Base-by-base conservation (phyloP, 92 coral and sea anemone genomes). In the Epizoanthus stellaris region DNA sequence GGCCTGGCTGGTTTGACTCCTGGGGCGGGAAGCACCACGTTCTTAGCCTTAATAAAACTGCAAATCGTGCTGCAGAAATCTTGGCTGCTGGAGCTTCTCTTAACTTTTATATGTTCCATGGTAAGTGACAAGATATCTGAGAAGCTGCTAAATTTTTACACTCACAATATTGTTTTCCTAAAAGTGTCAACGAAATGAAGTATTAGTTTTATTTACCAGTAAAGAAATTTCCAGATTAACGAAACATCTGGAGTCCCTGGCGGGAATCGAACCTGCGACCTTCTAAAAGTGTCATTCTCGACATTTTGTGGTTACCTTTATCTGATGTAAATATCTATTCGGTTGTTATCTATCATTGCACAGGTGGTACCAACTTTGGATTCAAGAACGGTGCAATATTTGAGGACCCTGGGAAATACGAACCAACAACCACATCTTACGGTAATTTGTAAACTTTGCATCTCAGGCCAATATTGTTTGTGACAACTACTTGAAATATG, bases 1-100 rank as follows among this genome's bases (percentile, higher is more conserved):
- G 99, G 99, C 83, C 95, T 4, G 99, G 99, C 58, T 96, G 99
- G 99, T 96, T 92, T 91, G 99, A 96, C 82, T 98, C 91, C 71
- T 96, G 99, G 99, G 91, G 97, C 16, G 93, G 88, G 56, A 87
- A 85, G 25, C 98, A 94, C 47, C 89, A 91, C 64, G 84, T 82
- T 13, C 76, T 88, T 54, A 73, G 74, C 13, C 67, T 80, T 13
- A 90, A 87, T 0, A 80, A 66, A 21, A 88, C 90, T 13, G 92
- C 88, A 42, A 73, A 77, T 53, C 87, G 67, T 34, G 87, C 88
- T 30, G 74, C 85, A 11, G 87, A 89, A 65, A 96, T 96, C 30
- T 91, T 96, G 71, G 77, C 81, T 10, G 63, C 85, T 76, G 94
- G 95, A 13, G 89, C 99, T 8, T 96, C 99, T 4, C 82, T 96